Base-by-base conservation (phyloP, 2,797 vertebrate species). In the Chelon auratus region DNA sequence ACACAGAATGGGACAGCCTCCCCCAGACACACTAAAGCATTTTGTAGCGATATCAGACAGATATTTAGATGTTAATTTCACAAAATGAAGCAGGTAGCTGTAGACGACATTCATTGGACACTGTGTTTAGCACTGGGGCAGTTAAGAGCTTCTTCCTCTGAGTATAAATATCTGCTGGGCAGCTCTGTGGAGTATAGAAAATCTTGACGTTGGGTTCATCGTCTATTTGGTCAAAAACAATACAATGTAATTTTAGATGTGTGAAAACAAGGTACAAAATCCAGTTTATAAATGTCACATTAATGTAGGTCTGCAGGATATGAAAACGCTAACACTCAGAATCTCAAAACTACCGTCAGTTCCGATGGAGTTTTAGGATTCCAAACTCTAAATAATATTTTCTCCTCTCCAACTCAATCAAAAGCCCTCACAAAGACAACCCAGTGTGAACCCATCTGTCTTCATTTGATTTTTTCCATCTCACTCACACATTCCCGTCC, bases 261-360 rank as follows among this genome's bases (percentile, higher is more conserved):
- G 67, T 83, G 43, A 77, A 82, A 83, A 68, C 45, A 64, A 78
- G 68, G 62, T 69, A 76, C 17, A 84, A 89, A 86, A 85, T 87
- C 60, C 80, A 70, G 70, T 84, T 85, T 54, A 58, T 54, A 77
- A 80, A 81, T 64, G 77, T 85, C 67, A 63, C 58, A 42, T 64
- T 52, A 66, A 66, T 61, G 64, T 60, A 68, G 57, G 68, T 80
- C 54, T 83, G 72, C 62, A 73, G 64, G 59, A 67, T 72, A 83
- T 62, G 54, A 82, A 81, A 77, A 72, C 62, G 62, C 55, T 37
- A 63, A 72, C 51, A 63, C 55, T 80, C 24, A 63, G 75, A 81
- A 78, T 76, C 61, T 57, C 33, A 33, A 55, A 62, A 70, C 53
- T 50, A 73, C 24, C 24, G 40, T 42, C 43, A 68, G 36, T 55